These are phyloP conservation scores for Dioctria linearis DNA, from an alignment of 2,888 invertebrate species.

Conservation along the genomic window DNA sequence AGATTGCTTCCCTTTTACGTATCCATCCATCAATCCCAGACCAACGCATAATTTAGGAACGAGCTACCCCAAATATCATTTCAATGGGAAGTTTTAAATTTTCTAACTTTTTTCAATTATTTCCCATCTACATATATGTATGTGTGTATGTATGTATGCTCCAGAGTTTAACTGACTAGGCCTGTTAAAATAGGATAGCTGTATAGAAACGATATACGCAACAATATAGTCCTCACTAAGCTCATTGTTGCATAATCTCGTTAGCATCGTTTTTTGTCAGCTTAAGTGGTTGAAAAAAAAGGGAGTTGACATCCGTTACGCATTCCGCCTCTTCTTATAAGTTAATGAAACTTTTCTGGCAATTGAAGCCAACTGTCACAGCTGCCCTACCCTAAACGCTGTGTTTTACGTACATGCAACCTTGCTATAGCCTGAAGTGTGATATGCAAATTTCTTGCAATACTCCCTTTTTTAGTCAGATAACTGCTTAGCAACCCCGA, in stretches of 20 bases:
- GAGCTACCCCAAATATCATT: neutral
- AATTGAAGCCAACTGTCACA: constrained; percentile 13
- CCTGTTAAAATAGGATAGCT: no score
- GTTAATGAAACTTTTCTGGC: neutral
- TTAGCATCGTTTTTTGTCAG: constrained; percentile 7
- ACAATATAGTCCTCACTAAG: neutral
- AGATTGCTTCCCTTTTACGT: neutral
- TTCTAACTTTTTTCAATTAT: constrained; percentile 5
- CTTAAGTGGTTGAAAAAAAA: constrained; percentile 2
- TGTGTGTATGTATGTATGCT: no score
- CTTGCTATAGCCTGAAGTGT: neutral
- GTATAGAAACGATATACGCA: no score
- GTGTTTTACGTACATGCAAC: neutral
- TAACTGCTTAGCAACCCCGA: neutral
- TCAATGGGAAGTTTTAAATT: neutral
- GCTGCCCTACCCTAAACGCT: neutral
- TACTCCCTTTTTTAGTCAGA: neutral
- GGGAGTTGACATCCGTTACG: constrained; percentile 2
- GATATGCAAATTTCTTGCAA: neutral
- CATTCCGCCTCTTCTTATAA: neutral
- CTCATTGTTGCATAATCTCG: constrained; percentile 9
- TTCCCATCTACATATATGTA: neutral
- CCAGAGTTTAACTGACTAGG: no score
- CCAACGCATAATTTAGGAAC: neutral
- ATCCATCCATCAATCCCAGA: no score